phyloP scores from a whole-genome alignment of 2,888 invertebrate genomes.

The Tipula unca region DNA sequence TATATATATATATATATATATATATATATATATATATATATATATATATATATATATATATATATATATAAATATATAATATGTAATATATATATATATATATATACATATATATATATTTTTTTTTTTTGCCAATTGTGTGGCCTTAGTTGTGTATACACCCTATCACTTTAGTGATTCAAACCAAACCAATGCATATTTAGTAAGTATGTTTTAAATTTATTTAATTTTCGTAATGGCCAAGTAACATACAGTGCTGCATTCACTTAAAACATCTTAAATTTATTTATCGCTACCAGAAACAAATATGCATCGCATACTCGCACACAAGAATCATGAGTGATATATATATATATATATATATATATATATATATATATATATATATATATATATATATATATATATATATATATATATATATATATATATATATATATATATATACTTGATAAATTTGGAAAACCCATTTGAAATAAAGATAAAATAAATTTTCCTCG shows the following conservation, averaged over 20 bases:
- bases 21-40: constrained; percentile 4
- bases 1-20: constrained; percentile 14
- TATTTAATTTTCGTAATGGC: too few relatives aligned
- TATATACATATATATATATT: too few relatives aligned
- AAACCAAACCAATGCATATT: constrained; percentile 86
- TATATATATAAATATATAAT: neutral
- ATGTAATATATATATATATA: too few relatives aligned
- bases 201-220: constrained; percentile 58
- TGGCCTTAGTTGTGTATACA: constrained; percentile 96
- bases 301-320: too few relatives aligned
- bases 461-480: neutral
- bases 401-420: neutral
- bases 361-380: too few relatives aligned
- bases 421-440: neutral
- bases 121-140: constrained; percentile 99
- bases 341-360: too few relatives aligned
- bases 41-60: constrained; percentile 3
- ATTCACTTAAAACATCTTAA: too few relatives aligned
- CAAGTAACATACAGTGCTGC: too few relatives aligned
- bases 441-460: neutral
- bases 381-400: neutral
- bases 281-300: too few relatives aligned
- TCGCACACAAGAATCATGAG: too few relatives aligned
- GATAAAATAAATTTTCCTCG: neutral
- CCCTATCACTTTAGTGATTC: constrained; percentile 96